Evolutionary conservation across 2,113 vertebrate species (phyloP), one percentile per base, ranked within the genome.

Genomic region (Pionites leucogaster): DNA sequence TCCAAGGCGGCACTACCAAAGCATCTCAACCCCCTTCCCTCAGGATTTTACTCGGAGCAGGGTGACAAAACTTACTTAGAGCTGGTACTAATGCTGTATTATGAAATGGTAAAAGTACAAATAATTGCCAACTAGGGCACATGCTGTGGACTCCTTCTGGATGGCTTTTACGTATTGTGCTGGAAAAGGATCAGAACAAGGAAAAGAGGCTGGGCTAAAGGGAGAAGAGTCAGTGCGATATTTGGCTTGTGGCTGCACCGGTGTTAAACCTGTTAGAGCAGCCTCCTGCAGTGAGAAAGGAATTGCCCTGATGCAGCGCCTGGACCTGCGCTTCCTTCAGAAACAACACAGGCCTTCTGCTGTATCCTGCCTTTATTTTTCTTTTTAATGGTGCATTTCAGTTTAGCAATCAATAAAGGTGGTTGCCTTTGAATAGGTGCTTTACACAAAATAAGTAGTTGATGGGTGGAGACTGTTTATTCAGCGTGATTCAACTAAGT

Each of bases 401-500:
- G 94, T 90, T 84, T 93, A 94, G 96, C 92, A 97, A 91, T 97
- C 97, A 93, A 74, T 96, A 96, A 97, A 98, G 97, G 98, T 98
- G 96, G 97, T 81, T 97, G 96, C 88, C 91, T 92, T 90, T 98
- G 98, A 98, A 97, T 98, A 97, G 97, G 96, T 97, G 92, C 96
- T 94, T 97, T 94, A 95, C 94, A 98, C 98, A 98, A 98, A 98
- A 98, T 97, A 97, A 94, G 76, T 93, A 96, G 96, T 98, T 96
- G 96, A 97, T 93, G 98, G 98, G 98, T 98, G 98, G 98, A 97
- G 98, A 97, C 95, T 98, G 98, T 98, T 98, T 98, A 98, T 98
- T 98, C 97, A 97, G 97, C 95, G 96, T 98, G 97, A 98, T 98
- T 98, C 98, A 98, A 96, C 97, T 96, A 89, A 96, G 97, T 97